phyloP scores from a whole-genome alignment of 64 coral and sea anemone genomes.

The Acropora tenuis region DNA sequence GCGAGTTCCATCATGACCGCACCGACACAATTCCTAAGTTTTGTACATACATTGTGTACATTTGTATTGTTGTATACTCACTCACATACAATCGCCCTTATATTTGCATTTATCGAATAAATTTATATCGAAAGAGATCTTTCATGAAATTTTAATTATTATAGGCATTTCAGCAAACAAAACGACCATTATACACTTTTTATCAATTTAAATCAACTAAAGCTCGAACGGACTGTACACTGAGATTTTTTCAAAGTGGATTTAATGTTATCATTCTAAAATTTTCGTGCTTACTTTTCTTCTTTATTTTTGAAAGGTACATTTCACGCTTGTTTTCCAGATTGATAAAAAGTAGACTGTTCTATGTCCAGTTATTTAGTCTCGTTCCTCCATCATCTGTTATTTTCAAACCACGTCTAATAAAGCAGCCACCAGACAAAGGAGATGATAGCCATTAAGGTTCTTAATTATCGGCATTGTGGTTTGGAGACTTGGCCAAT shows the following conservation, averaged over 20 bases:
- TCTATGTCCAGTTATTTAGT: neutral
- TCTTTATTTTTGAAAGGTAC: neutral
- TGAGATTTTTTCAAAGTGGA: neutral
- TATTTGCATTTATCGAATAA: too few species aligned
- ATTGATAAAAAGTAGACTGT: neutral
- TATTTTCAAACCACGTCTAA: conserved; percentile 21
- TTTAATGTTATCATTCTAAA: neutral
- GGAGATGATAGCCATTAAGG: conserved; percentile 1
- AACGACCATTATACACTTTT: neutral
- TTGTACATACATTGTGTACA: too few species aligned
- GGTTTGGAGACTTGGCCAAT: conserved; percentile 24
- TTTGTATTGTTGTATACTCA: too few species aligned
- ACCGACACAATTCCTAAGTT: too few species aligned
- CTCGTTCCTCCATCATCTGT: conserved; percentile 1
- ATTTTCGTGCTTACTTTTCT: neutral
- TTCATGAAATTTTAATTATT: too few species aligned
- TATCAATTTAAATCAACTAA: neutral
- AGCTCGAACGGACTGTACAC: too few species aligned
- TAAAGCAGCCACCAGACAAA: conserved; percentile 8
- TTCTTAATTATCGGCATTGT: conserved; percentile 8
- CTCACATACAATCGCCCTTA: too few species aligned
- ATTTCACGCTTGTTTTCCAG: neutral
- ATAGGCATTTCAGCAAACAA: neutral
- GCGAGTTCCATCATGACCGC: too few species aligned
- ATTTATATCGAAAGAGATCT: too few species aligned